Base-by-base conservation (phyloP, 2,797 vertebrate genomes). In the Falco novaeseelandiae region DNA sequence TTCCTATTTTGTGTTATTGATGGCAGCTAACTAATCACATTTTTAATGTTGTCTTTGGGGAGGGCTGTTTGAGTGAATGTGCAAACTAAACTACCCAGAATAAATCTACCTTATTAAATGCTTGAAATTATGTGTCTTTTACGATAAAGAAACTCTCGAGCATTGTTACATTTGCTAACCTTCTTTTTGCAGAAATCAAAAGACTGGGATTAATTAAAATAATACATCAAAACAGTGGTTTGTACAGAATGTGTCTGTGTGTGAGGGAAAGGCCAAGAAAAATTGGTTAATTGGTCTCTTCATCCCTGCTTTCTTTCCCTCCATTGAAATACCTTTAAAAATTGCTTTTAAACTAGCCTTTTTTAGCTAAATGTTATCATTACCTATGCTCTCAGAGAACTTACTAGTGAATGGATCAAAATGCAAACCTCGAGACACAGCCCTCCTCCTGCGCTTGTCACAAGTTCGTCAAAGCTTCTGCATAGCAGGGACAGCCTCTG, bases 41-140 rank as follows among this genome's bases (percentile, higher is more conserved):
- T 98, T 98, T 98, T 98, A 98, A 99, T 99, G 98, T 97, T 98
- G 98, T 98, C 98, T 99, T 98, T 98, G 98, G 98, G 98, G 98
- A 98, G 98, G 98, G 98, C 97, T 98, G 98, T 97, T 98, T 98
- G 98, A 98, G 98, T 98, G 98, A 98, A 98, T 98, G 98, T 97
- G 98, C 98, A 98, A 98, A 98, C 98, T 98, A 98, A 99, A 99
- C 97, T 98, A 98, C 98, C 98, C 98, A 98, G 98, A 98, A 98
- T 99, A 98, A 99, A 99, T 99, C 98, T 98, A 98, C 98, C 98
- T 98, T 98, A 98, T 98, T 98, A 98, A 98, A 98, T 98, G 98
- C 98, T 98, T 98, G 98, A 98, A 98, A 98, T 98, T 98, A 98
- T 98, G 98, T 98, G 98, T 98, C 98, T 98, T 98, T 98, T 98